These are phyloP conservation scores for Oreochromis spilurus DNA, from an alignment of 2,113 vertebrate genomes.

Conservation along the genomic window DNA sequence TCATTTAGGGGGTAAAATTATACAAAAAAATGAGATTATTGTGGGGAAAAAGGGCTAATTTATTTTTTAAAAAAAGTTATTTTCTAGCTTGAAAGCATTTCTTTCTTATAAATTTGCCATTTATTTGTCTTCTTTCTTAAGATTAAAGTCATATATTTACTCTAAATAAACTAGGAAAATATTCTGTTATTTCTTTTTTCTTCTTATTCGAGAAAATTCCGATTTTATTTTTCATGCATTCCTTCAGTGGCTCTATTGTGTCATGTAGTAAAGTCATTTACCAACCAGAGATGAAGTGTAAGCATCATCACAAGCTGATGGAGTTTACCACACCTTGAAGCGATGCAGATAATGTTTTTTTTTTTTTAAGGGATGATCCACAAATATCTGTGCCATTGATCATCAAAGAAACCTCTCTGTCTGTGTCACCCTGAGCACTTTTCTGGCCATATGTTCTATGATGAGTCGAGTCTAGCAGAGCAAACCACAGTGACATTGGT, in stretches of 20 bases:
- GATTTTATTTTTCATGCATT: background rate
- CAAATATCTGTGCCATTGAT: background rate
- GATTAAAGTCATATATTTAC: background rate
- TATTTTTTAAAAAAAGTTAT: accelerated
- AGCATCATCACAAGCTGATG: background rate
- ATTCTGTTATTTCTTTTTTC: background rate
- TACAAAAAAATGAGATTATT: background rate
- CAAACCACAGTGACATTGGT: background rate
- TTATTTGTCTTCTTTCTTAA: background rate
- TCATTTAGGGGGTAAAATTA: background rate
- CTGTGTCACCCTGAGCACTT: background rate
- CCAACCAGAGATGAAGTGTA: background rate
- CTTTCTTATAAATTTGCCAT: background rate
- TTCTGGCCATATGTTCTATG: background rate
- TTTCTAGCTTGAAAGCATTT: background rate
- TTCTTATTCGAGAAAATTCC: background rate
- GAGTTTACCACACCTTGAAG: background rate
- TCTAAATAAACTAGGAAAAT: background rate
- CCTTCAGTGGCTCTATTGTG: background rate
- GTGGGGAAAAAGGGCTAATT: background rate
- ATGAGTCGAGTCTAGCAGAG: background rate
- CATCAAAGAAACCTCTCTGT: background rate
- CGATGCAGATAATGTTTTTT: background rate
- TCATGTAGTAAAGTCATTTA: background rate
- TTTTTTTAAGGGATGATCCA: background rate